Percentiles rank a stretch among this genome's conserved stretches.
phyloP scores from a whole-genome alignment of 2,888 invertebrate species.

The Alsophila aescularia region DNA sequence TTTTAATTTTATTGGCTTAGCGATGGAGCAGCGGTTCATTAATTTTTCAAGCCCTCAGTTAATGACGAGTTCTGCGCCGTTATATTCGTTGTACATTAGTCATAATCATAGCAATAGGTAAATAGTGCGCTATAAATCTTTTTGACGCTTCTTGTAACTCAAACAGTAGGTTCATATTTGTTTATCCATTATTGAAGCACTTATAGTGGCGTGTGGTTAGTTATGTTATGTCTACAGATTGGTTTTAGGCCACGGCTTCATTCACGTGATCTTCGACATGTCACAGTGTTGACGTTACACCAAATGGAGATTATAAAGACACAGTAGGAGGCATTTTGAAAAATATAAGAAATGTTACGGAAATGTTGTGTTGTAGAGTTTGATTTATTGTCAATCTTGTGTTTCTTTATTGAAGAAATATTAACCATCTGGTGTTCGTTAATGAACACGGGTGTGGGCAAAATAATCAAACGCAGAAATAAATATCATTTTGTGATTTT shows the following conservation, averaged over 20 bases:
- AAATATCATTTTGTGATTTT: too few relatives aligned
- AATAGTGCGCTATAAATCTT: conserved; percentile 14
- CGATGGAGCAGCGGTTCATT: conserved; percentile 8
- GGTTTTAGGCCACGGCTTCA: not conserved
- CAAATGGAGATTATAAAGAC: not conserved
- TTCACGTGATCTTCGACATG: not conserved
- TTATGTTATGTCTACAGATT: not conserved
- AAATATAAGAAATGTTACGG: too few relatives aligned
- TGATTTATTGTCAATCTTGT: too few relatives aligned
- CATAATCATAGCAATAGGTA: conserved; percentile 7
- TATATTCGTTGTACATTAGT: conserved; percentile 1
- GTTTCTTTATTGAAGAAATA: too few relatives aligned
- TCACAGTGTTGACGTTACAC: not conserved
- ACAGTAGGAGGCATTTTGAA: too few relatives aligned
- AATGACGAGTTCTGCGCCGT: conserved; percentile 9
- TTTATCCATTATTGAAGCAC: conserved; percentile 6
- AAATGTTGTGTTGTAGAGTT: too few relatives aligned
- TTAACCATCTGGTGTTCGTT: too few relatives aligned
- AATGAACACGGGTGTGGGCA: too few relatives aligned
- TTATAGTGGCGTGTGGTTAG: not conserved
- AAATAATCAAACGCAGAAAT: too few relatives aligned
- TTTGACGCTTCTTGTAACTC: conserved; percentile 14
- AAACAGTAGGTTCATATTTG: conserved; percentile 4
- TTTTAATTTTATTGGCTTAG: conserved; percentile 16
- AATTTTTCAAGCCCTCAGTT: conserved; percentile 15